A percentile compares a stretch with the other conserved stretches of the same genome.
phyloP scores from a whole-genome alignment of 2,888 invertebrate species.

The Cataglyphis cursor region DNA sequence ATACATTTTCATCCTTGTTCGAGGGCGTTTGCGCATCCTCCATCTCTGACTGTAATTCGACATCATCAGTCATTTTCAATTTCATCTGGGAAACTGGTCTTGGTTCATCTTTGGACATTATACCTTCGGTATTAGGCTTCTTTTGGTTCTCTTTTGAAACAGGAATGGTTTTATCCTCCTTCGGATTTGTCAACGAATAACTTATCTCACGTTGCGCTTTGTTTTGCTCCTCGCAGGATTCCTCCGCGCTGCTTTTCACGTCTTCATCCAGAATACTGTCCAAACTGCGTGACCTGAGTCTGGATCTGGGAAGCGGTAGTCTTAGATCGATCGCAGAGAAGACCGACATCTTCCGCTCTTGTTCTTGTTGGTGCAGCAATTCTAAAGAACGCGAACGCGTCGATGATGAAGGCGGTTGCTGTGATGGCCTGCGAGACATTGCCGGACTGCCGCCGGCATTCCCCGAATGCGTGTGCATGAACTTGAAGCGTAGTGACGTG shows the following conservation, averaged over 20 bases:
- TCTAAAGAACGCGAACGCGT: conserved; percentile 78
- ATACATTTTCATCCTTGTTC: conserved; percentile 51
- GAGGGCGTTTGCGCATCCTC: conserved; percentile 24
- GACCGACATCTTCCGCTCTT: conserved; percentile 53
- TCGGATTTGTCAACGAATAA: not conserved
- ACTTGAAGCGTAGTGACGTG: conserved; percentile 82
- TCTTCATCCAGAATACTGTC: conserved; percentile 89
- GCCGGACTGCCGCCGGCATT: conserved; percentile 77
- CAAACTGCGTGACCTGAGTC: conserved; percentile 89
- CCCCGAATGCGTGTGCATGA: conserved; percentile 81
- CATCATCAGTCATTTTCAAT: conserved; percentile 5
- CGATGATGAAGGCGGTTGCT: conserved; percentile 84
- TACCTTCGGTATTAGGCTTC: not conserved
- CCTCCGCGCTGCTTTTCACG: not conserved
- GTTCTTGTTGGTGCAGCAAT: conserved; percentile 74
- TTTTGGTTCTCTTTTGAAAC: not conserved
- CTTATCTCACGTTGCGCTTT: not conserved
- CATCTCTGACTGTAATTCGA: conserved; percentile 39
- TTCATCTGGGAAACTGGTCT: conserved; percentile 60
- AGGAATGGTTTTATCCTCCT: not conserved
- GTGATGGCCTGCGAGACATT: conserved; percentile 86
- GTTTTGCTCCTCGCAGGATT: conserved; percentile 1
- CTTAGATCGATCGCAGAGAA: conserved; percentile 67
- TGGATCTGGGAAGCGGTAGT: conserved; percentile 83
- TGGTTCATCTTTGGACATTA: conserved; percentile 31